Percentiles rank a stretch among this genome's conserved stretches.
Evolutionary conservation across 2,888 invertebrate genomes (phyloP).

Genomic region (Cerceris rybyensis): DNA sequence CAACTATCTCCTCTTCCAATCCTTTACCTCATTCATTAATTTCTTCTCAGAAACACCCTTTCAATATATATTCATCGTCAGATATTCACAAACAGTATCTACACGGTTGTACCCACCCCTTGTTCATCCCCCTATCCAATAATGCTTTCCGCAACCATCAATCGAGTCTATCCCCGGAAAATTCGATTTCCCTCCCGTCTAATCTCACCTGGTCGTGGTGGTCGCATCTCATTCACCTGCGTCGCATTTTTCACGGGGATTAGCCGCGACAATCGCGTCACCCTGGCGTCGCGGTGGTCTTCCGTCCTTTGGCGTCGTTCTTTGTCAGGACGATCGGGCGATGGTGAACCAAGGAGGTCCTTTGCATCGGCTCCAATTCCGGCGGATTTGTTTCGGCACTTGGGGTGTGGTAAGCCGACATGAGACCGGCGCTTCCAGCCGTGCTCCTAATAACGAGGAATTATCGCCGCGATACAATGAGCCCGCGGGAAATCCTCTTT

Average conservation of each 20-base stretch:
- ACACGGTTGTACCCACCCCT: too few species aligned
- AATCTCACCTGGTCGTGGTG: conserved; percentile 51
- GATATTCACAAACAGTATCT: too few species aligned
- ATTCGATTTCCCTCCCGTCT: conserved; percentile 38
- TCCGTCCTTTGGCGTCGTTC: conserved; percentile 52
- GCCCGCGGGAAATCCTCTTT: conserved; percentile 78
- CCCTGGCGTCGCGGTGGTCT: conserved; percentile 28
- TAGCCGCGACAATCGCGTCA: conserved; percentile 69
- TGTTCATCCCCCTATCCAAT: neutral
- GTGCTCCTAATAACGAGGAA: conserved; percentile 81
- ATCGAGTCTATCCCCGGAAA: conserved; percentile 17
- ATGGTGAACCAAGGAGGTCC: conserved; percentile 66
- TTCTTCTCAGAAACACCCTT: too few species aligned
- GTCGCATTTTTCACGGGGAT: conserved; percentile 76
- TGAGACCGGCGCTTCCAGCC: conserved; percentile 74
- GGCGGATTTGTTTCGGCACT: conserved; percentile 81
- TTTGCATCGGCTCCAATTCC: conserved; percentile 80
- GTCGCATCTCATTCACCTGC: conserved; percentile 75
- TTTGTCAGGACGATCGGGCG: conserved; percentile 62
- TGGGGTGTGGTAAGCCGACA: conserved; percentile 81
- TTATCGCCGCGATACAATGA: conserved; percentile 80
- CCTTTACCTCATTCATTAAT: too few species aligned
- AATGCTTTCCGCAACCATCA: neutral
- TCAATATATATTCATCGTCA: too few species aligned
- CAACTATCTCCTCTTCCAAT: too few species aligned